phyloP scores from a whole-genome alignment of 2,888 invertebrate genomes.

The Conus canariensis region DNA sequence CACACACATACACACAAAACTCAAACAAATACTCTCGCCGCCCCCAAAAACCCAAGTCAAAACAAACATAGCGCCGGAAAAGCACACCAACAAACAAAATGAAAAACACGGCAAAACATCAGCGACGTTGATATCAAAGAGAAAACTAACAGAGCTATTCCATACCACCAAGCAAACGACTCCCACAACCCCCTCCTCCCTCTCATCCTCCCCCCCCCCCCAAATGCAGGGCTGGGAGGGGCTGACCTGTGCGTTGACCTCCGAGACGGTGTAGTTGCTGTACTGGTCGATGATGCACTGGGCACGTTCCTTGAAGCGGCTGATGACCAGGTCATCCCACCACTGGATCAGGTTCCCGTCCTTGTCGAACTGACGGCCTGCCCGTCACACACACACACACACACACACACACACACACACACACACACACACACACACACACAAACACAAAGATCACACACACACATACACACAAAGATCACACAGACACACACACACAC shows the following conservation, averaged over 20 bases:
- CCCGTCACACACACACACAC: conserved; percentile 5
- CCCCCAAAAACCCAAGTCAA: too few species aligned
- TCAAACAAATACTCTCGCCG: too few species aligned
- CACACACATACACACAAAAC: too few species aligned
- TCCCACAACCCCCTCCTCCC: too few species aligned
- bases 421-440: conserved; percentile 18
- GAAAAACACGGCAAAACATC: too few species aligned
- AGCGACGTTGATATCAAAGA: too few species aligned
- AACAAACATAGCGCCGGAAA: too few species aligned
- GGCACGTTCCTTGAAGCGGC: conserved; percentile 91
- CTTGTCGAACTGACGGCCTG: conserved; percentile 94
- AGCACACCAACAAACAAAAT: too few species aligned
- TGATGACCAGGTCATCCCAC: conserved; percentile 97
- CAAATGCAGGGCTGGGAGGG: too few species aligned
- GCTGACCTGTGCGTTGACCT: conserved; percentile 70
- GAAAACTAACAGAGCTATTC: too few species aligned
- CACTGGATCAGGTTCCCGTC: conserved; percentile 96
- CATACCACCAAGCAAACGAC: too few species aligned
- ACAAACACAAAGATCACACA: neutral
- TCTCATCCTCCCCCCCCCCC: too few species aligned
- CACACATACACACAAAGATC: neutral
- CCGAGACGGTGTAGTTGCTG: conserved; percentile 87
- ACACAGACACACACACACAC: conserved; percentile 16
- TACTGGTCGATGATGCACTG: conserved; percentile 96
- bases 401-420: conserved; percentile 17